Conservation (phyloP, 2,797 vertebrate species). For the Chaetophractus vellerosus region DNA sequence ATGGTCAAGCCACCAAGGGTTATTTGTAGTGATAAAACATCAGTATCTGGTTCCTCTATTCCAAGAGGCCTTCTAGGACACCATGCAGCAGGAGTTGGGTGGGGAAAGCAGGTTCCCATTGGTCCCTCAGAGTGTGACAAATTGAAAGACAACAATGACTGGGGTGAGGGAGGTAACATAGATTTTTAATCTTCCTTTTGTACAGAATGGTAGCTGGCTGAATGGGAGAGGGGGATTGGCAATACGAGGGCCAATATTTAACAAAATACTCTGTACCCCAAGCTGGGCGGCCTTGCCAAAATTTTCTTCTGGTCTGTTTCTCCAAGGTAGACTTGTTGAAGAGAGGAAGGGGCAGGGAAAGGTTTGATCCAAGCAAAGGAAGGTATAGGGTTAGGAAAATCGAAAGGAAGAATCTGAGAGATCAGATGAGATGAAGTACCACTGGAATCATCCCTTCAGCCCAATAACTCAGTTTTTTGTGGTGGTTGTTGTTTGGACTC, state of each 20-base stretch:
- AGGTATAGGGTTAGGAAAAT: not conserved
- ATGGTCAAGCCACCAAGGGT: not conserved
- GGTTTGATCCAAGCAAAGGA: not conserved
- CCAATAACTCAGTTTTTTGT: not conserved
- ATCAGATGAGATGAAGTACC: not conserved
- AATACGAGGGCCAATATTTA: not conserved
- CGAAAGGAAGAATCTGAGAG: not conserved
- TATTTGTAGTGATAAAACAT: not conserved
- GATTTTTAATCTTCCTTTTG: constrained; percentile 2
- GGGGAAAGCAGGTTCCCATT: not conserved
- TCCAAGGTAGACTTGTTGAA: not conserved
- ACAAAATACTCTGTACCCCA: not conserved
- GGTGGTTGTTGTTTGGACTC: not conserved
- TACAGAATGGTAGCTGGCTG: not conserved
- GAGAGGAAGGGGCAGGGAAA: not conserved
- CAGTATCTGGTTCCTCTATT: not conserved
- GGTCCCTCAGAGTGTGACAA: not conserved
- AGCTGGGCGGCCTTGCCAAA: not conserved
- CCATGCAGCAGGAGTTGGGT: not conserved
- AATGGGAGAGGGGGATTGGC: not conserved
- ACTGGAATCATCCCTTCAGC: not conserved
- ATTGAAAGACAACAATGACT: not conserved
- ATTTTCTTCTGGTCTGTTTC: constrained; percentile 38
- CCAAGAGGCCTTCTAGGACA: not conserved
- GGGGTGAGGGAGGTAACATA: not conserved